Base-by-base conservation (phyloP, 2,888 invertebrate species). In the Ormyrus thymus region DNA sequence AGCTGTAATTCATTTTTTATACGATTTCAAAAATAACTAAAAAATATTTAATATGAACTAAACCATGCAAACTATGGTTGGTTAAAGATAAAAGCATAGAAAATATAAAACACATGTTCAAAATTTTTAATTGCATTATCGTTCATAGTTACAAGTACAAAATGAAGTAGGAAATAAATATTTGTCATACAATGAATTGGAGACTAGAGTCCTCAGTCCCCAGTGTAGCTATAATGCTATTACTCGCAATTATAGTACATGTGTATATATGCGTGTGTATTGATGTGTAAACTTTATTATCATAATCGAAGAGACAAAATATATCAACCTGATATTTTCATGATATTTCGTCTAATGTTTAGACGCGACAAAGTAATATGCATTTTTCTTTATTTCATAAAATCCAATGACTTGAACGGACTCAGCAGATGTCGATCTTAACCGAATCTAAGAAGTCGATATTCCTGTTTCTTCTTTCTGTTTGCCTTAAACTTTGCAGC, bases 91-190 rank as follows among this genome's bases (percentile, higher is more conserved):
- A 84, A 85, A 87, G 84, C 83, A 85, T 85, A 81, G 82, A 85
- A 85, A 85, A 84, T 85, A 86, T 87, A 87, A 86, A 86, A 87
- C 85, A 86, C 85, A 83, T 87, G 84, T 85, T 83, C 83, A 85
- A 85, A 83, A 81, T 83, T 81, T 82, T 84, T 81, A 85, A 84
- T 85, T 84, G 82, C 83, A 86, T 86, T 83, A 85, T 85, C 85
- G 84, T 85, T 87, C 84, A 86, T 82, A 86, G 82, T 86, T 83
- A 87, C 85, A 88, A 86, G 86, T 88, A 88, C 85, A 88, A 88
- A 88, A 88, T 86, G 85, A 86, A 87, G 85, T 86, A 85, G 84
- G 87, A 88, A 87, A 87, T 89, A 88, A 87, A 87, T 87, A 88
- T 87, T 86, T 85, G 83, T 84, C 79, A 82, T 86, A 87, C 83